phyloP scores from a whole-genome alignment of 2,888 invertebrate genomes.

The Asteroscopus sphinx region DNA sequence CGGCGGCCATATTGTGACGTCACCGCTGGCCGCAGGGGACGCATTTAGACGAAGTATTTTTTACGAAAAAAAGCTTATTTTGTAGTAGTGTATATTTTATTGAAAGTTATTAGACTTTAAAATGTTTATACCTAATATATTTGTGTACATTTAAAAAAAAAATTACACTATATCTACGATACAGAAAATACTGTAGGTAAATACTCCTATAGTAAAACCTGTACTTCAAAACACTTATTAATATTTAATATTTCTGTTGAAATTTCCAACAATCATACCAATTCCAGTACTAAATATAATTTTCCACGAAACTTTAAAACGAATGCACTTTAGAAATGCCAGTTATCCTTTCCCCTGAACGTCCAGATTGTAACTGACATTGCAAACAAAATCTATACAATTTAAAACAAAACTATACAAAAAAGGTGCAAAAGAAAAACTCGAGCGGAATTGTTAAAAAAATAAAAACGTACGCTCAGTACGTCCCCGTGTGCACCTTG shows the following conservation, averaged over 20 bases:
- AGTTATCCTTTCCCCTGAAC: constrained; percentile 70
- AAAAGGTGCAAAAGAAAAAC: constrained; percentile 74
- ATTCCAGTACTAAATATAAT: constrained; percentile 42
- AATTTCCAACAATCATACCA: constrained; percentile 13
- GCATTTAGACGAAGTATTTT: constrained; percentile 66
- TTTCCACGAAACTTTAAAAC: constrained; percentile 62
- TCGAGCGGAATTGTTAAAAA: constrained; percentile 66
- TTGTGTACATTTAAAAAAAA: no score
- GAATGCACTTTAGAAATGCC: constrained; percentile 67
- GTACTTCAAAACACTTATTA: constrained; percentile 21
- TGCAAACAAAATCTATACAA: constrained; percentile 71
- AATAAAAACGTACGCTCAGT: constrained; percentile 85
- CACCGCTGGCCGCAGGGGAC: constrained; percentile 72
- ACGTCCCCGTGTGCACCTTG: constrained; percentile 85
- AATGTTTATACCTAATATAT: no score
- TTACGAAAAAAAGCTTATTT: constrained; percentile 8
- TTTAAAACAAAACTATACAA: constrained; percentile 77
- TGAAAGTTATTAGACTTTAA: no score
- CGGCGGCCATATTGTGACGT: constrained; percentile 88
- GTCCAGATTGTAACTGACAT: constrained; percentile 79
- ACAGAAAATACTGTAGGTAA: no score
- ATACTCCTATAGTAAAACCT: background rate
- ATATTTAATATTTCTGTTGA: constrained; percentile 4
- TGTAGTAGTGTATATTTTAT: background rate
- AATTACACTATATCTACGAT: no score